Base-by-base conservation (phyloP, 2,113 vertebrate genomes). In the Ceyx melanurus region DNA sequence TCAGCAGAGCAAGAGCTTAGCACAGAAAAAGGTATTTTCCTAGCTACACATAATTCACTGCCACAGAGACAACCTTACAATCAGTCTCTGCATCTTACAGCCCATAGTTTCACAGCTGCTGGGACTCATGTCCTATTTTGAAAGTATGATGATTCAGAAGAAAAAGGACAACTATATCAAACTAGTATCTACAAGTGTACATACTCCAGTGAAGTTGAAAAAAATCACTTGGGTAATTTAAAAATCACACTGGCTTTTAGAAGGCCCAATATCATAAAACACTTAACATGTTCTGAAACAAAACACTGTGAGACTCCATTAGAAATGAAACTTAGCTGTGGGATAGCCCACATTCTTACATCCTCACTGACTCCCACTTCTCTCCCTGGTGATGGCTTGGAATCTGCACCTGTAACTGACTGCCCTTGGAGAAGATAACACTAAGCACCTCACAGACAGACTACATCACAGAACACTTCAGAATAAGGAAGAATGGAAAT, bases 1-100 rank as follows among this genome's bases (percentile, higher is more conserved):
- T 77, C 64, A 94, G 57, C 75, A 88, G 51, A 82, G 53, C 28
- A 93, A 93, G 88, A 89, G 64, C 15, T 58, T 7, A n/a, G 43
- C 48, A 74, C 15, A 60, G 46, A 66, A 85, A 76, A 89, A 71
- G 19, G 67, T 8, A n/a, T 51, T 79, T 94, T 77, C 26, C 22
- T 21, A 73, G 57, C 22, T 53, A 57, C 19, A 15, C 0, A 2
- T 68, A 78, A 77, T 83, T 29, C 82, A 56, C 33, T 60, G 81
- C 70, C 54, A 40, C 15, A 53, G 46, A 43, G 43, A 74, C 33
- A 82, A 64, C n/a, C 31, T 88, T 45, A 60, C 18, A 16, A n/a
- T 8, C 43, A 51, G 53, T 6, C 16, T 43, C 56, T 40, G 35
- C 46, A 83, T 33, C 40, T 74, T 18, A 33, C 2, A 68, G 53